A percentile compares a stretch with the other conserved stretches of the same genome.
These are phyloP conservation scores for Cynoglossus semilaevis DNA, from an alignment of 2,113 vertebrate species.

Conservation along the genomic window DNA sequence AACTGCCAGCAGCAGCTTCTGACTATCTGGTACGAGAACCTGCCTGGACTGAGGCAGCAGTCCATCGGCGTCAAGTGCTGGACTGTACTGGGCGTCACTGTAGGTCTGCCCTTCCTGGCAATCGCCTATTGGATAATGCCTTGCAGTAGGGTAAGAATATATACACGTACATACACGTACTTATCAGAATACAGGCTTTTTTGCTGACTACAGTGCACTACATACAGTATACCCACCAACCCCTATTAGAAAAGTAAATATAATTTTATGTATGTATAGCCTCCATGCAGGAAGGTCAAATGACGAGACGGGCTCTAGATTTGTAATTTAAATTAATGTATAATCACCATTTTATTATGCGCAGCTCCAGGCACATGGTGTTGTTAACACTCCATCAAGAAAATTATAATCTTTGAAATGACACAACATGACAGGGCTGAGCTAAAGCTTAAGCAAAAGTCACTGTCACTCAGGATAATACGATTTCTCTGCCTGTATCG, in stretches of 20 bases:
- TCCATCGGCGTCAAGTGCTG: conserved; percentile 94
- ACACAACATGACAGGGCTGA: conserved; percentile 28
- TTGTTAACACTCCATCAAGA: conserved; percentile 52
- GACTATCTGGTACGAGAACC: conserved; percentile 98
- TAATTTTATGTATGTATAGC: background rate
- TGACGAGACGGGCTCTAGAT: background rate
- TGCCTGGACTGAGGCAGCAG: conserved; percentile 91
- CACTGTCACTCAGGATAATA: conserved; percentile 50
- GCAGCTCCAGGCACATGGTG: conserved; percentile 12
- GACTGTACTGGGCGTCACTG: conserved; percentile 91
- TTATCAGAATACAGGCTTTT: too few relatives aligned
- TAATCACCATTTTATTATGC: conserved; percentile 24
- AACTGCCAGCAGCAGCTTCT: conserved; percentile 98
- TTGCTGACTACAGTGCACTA: too few relatives aligned
- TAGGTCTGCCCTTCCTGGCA: conserved; percentile 94
- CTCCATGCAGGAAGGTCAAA: background rate
- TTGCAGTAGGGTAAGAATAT: conserved; percentile 90
- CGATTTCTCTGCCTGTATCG: conserved; percentile 23
- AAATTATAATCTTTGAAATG: conserved; percentile 56
- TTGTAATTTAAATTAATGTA: background rate
- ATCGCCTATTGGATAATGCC: conserved; percentile 96
- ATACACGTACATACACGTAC: background rate
- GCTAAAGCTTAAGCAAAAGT: conserved; percentile 39
- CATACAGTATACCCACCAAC: too few relatives aligned
- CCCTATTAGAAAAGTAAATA: too few relatives aligned